These are phyloP conservation scores for Siniperca scherzeri DNA, from an alignment of 2,797 vertebrate genomes.

Conservation along the genomic window DNA sequence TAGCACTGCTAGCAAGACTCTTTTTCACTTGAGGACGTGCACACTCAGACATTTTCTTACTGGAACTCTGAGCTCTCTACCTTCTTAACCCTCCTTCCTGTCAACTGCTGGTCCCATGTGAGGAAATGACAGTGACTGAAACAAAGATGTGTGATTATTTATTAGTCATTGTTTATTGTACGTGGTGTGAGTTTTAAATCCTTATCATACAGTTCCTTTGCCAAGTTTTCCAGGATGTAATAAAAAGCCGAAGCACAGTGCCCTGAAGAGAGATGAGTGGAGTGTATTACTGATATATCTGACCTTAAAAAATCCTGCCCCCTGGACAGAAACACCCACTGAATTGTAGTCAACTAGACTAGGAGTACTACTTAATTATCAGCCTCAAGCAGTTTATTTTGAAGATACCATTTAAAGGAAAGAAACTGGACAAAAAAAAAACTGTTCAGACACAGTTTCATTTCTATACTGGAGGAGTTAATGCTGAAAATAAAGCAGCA, in stretches of 20 bases:
- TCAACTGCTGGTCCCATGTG: constrained; percentile 45
- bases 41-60: constrained; percentile 19
- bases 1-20: not conserved
- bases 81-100: constrained; percentile 38
- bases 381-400: constrained; percentile 65
- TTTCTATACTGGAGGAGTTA: constrained; percentile 19
- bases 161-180: constrained; percentile 58
- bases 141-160: constrained; percentile 36
- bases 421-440: constrained; percentile 9
- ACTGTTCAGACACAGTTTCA: not conserved
- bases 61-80: not conserved
- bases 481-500: constrained; percentile 41
- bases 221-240: constrained; percentile 55
- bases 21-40: constrained; percentile 21
- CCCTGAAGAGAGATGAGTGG: constrained; percentile 58
- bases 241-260: constrained; percentile 57
- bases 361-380: constrained; percentile 68
- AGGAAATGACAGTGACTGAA: constrained; percentile 51
- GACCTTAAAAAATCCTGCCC: constrained; percentile 73
- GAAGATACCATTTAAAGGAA: constrained; percentile 56
- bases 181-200: constrained; percentile 44
- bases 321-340: constrained; percentile 67
- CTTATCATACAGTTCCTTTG: constrained; percentile 43
- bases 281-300: constrained; percentile 64
- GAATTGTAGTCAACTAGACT: constrained; percentile 51